phyloP scores from a whole-genome alignment of 2,888 invertebrate genomes.

The Priocnemis perturbator region DNA sequence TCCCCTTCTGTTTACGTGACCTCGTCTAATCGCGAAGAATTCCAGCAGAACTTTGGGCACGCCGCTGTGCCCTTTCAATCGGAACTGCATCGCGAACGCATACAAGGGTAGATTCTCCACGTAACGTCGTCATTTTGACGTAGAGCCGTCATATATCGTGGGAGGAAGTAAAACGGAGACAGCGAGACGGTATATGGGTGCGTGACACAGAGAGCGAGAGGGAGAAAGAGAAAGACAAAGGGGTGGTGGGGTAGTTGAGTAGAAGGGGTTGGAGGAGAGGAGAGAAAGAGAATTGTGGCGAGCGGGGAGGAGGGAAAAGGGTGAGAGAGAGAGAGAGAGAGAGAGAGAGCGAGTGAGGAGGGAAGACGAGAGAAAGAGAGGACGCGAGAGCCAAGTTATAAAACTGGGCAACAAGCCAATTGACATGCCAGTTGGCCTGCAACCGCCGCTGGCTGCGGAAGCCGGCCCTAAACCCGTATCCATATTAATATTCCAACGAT shows the following conservation, averaged over 20 bases:
- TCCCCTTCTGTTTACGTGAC: too few relatives aligned
- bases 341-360: conserved; percentile 14
- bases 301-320: conserved; percentile 14
- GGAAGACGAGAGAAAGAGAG: conserved; percentile 40
- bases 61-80: neutral
- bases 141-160: conserved; percentile 50
- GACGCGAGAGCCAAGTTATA: conserved; percentile 67
- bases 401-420: conserved; percentile 75
- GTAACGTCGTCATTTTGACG: conserved; percentile 58
- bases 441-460: conserved; percentile 70
- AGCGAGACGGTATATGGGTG: neutral
- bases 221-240: conserved; percentile 9
- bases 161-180: conserved; percentile 32
- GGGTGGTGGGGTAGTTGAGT: conserved; percentile 16
- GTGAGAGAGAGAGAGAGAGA: conserved; percentile 31
- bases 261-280: conserved; percentile 13
- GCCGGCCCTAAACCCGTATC: conserved; percentile 56
- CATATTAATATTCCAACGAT: conserved; percentile 64
- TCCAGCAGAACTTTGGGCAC: too few relatives aligned
- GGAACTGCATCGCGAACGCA: conserved; percentile 1
- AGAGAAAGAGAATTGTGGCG: conserved; percentile 25
- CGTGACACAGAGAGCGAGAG: conserved; percentile 4
- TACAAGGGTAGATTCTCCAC: conserved; percentile 13
- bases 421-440: conserved; percentile 74
- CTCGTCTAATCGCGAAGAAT: too few relatives aligned